phyloP scores from a whole-genome alignment of 2,797 vertebrate species.

The Smutsia gigantea region DNA sequence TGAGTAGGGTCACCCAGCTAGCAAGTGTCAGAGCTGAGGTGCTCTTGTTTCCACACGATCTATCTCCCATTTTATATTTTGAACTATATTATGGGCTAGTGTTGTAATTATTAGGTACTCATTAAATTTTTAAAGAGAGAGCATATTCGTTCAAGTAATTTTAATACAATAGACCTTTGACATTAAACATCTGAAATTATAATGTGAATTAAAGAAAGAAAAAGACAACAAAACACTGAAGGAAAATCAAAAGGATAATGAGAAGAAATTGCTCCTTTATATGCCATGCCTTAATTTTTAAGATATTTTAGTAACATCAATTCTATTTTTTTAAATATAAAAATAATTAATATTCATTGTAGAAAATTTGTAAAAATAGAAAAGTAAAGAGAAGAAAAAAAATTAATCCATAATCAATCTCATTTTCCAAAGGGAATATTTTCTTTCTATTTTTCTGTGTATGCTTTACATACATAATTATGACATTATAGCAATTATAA shows the following conservation, averaged over 20 bases:
- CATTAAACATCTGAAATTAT: neutral
- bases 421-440: neutral
- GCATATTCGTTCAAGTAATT: neutral
- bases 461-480: neutral
- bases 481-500: neutral
- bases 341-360: neutral
- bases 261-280: neutral
- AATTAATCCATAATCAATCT: neutral
- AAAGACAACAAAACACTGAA: neutral
- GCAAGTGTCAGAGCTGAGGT: neutral
- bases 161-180: neutral
- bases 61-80: neutral
- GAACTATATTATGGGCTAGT: neutral
- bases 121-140: neutral
- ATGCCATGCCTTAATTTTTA: neutral
- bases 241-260: neutral
- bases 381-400: neutral
- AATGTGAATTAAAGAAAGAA: neutral
- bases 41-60: neutral
- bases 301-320: neutral
- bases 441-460: neutral
- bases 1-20: neutral
- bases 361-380: constrained; percentile 20
- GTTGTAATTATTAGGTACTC: neutral
- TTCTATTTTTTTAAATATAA: neutral